Base-by-base conservation (phyloP, 2,797 vertebrate species). In the Podarcis lilfordi region DNA sequence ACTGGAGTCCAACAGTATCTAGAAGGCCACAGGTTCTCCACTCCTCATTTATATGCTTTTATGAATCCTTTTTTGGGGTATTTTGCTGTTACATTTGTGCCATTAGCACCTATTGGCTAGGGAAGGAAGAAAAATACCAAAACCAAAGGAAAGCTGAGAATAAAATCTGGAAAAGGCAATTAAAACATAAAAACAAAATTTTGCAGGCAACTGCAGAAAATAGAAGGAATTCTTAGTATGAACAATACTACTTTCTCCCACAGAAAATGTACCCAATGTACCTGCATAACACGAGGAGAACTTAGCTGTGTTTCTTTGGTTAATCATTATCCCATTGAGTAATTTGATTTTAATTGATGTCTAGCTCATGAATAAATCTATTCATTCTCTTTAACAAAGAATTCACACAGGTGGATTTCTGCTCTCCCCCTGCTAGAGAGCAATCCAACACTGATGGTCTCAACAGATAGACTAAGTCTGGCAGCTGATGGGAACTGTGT, bases 281-380 rank as follows among this genome's bases (percentile, higher is more conserved):
- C 78, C 80, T n/a, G 50, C 82, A 86, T 66, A 15, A 55, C 50
- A 55, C 3, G 19, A 86, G 84, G 87, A 89, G 83, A 93, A 91
- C 69, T 79, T 90, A 0, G 0, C 84, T 83, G 92, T 92, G 90
- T 88, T 92, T 95, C 87, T 91, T 94, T 94, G 32, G 91, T 91
- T 93, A 93, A 95, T 92, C 81, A 78, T 89, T 94, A 93, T 93
- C 92, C 91, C 94, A 92, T 86, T 93, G 91, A 93, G 40, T 86
- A 85, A 59, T 91, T 91, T 93, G 94, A 96, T 95, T 64, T 94
- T 89, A 92, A 94, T 94, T 85, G 92, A 93, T 94, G 92, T 87
- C 71, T 91, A 92, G 87, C 92, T 96, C 88, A 95, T 94, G 92
- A 85, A 90, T 88, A 96, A 95, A 95, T 95, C 94, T 75, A 95